Conservation (phyloP, 2,888 invertebrate species). For the Ferrisia virgata region DNA sequence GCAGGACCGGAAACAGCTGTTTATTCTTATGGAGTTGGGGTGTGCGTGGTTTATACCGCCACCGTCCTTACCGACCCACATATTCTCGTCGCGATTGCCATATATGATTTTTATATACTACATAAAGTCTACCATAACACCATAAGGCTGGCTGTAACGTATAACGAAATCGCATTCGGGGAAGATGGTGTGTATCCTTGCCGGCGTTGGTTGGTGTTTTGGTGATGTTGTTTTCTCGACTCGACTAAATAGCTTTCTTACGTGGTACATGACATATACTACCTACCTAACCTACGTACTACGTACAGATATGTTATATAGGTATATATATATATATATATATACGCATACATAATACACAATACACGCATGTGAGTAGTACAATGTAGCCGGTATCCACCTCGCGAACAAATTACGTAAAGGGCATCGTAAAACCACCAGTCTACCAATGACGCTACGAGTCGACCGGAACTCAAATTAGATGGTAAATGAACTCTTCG, state of each 20-base stretch:
- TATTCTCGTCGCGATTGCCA: constrained; percentile 1
- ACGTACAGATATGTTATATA: too few species aligned
- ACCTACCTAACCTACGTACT: too few species aligned
- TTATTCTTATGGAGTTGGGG: constrained; percentile 32
- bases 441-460: too few species aligned
- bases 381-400: not conserved
- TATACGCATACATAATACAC: too few species aligned
- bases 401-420: not conserved
- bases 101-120: constrained; percentile 8
- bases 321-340: too few species aligned
- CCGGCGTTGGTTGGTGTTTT: not conserved
- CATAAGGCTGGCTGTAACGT: too few species aligned
- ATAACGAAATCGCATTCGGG: not conserved
- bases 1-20: constrained; percentile 45
- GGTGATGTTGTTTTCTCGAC: not conserved
- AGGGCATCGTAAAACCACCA: not conserved
- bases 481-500: not conserved
- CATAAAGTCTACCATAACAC: not conserved
- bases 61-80: constrained; percentile 22
- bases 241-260: not conserved
- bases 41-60: constrained; percentile 25
- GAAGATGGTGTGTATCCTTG: not conserved
- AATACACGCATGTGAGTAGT: too few species aligned
- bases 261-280: not conserved
- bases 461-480: not conserved